Evolutionary conservation across 2,888 invertebrate genomes (phyloP).

Genomic region (Teleogryllus oceanicus): DNA sequence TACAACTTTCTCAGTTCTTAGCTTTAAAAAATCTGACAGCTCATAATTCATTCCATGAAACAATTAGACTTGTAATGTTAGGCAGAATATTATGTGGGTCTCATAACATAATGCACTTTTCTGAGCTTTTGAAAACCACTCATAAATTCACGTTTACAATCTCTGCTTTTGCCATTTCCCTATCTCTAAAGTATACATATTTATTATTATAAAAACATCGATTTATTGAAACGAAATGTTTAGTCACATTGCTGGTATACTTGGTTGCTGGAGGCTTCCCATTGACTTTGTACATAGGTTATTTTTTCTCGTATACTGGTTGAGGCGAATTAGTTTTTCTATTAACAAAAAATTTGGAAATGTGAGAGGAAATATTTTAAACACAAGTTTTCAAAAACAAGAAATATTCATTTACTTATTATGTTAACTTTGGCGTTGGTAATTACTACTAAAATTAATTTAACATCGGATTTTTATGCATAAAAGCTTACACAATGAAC

Average conservation of each 20-base stretch:
- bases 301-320: slow-evolving; percentile 28
- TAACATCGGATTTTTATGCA: no score
- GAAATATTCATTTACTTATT: no score
- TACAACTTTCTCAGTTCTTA: neutral
- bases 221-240: slow-evolving; percentile 19
- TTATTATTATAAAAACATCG: neutral
- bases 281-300: slow-evolving; percentile 29
- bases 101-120: slow-evolving; percentile 18
- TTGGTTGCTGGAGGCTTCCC: slow-evolving; percentile 25
- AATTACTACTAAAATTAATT: no score
- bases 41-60: slow-evolving; percentile 19
- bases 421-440: no score
- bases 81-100: neutral
- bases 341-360: neutral
- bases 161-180: neutral
- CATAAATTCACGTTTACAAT: neutral
- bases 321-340: slow-evolving; percentile 22
- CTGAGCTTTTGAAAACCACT: neutral
- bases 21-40: slow-evolving; percentile 18
- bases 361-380: neutral
- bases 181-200: slow-evolving; percentile 3
- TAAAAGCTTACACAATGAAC: no score
- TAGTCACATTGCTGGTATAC: slow-evolving; percentile 25
- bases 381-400: no score
- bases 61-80: slow-evolving; percentile 3